Evolutionary conservation across 2,888 invertebrate genomes (phyloP).

Genomic region (Brenthis hecate): DNA sequence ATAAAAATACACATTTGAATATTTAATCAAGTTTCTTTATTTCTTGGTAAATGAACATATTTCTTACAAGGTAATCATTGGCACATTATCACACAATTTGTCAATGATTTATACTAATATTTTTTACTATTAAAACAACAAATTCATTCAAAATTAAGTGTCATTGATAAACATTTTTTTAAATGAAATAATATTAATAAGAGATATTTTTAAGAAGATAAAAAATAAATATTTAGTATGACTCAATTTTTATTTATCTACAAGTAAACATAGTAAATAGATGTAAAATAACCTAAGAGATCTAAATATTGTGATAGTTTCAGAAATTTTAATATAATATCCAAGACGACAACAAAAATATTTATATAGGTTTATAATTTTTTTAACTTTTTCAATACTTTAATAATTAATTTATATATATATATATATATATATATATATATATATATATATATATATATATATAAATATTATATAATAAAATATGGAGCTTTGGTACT

Average conservation of each 20-base stretch:
- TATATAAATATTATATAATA: too few relatives aligned
- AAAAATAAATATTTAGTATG: too few relatives aligned
- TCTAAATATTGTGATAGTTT: constrained; percentile 15
- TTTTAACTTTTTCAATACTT: not conserved
- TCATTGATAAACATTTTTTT: constrained; percentile 1
- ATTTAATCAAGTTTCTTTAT: constrained; percentile 2
- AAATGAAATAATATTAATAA: not conserved
- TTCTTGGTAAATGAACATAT: constrained; percentile 7
- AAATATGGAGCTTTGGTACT: constrained; percentile 35
- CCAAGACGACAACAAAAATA: not conserved
- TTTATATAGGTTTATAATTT: not conserved
- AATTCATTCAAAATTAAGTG: not conserved
- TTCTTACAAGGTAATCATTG: constrained; percentile 69
- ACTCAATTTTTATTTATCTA: too few relatives aligned
- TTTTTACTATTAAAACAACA: not conserved
- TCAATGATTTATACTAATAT: constrained; percentile 63
- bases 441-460: too few relatives aligned
- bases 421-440: too few relatives aligned
- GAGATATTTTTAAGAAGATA: not conserved
- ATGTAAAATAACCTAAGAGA: constrained; percentile 8
- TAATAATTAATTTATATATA: not conserved
- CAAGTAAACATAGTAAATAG: not conserved
- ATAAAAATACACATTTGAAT: constrained; percentile 19
- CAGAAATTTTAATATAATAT: not conserved
- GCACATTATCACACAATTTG: constrained; percentile 82